Evolutionary conservation across 2,888 invertebrate species (phyloP).

Genomic region (Scrobipalpa costella): DNA sequence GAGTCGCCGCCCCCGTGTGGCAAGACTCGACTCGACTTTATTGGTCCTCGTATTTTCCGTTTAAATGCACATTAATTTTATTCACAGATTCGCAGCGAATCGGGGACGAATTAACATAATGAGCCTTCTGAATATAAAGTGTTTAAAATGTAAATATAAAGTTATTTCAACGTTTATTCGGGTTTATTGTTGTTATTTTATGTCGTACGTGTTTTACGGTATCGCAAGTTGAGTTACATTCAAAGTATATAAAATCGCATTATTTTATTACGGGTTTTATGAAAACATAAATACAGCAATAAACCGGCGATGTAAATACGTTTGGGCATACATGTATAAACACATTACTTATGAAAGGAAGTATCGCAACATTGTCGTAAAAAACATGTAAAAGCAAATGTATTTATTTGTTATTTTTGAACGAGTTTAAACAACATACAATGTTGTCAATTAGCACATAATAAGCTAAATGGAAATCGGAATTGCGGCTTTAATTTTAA

Average conservation of each 20-base stretch:
- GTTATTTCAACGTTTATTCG: constrained; percentile 29
- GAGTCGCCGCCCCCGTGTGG: constrained; percentile 1
- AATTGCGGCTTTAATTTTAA: not conserved
- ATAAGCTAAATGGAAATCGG: constrained; percentile 4
- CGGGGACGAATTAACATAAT: constrained; percentile 75
- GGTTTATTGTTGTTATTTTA: constrained; percentile 25
- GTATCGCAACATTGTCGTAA: constrained; percentile 1
- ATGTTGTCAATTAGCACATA: not conserved
- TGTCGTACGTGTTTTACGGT: constrained; percentile 25
- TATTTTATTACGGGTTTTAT: constrained; percentile 23
- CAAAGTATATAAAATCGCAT: constrained; percentile 17
- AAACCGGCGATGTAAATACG: constrained; percentile 6
- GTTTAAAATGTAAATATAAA: constrained; percentile 30
- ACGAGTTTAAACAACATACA: not conserved
- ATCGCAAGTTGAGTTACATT: constrained; percentile 21
- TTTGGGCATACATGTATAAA: not conserved
- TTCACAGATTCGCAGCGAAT: constrained; percentile 75
- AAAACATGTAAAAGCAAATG: not conserved
- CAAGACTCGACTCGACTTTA: constrained; percentile 48
- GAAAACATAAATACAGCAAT: constrained; percentile 21
- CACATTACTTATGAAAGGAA: not conserved
- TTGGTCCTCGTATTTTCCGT: constrained; percentile 74
- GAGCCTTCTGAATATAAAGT: constrained; percentile 64
- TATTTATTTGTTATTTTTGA: not conserved
- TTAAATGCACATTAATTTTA: constrained; percentile 77